Evolutionary conservation across 2,113 vertebrate species (phyloP).

Genomic region (Donacobius atricapilla): DNA sequence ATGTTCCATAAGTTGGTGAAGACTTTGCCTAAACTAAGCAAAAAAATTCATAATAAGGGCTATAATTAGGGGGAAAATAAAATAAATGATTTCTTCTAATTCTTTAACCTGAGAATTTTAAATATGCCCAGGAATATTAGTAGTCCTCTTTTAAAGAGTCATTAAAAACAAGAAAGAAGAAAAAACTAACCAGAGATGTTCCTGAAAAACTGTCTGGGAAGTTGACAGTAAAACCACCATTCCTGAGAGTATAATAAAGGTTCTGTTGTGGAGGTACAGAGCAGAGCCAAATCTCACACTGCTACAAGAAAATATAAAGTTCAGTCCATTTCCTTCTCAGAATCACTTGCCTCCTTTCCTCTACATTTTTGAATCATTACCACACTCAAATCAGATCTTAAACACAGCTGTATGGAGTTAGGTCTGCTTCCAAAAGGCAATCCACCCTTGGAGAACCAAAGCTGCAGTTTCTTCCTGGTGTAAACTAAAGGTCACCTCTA

Average conservation of each 20-base stretch:
- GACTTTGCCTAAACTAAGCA: not conserved
- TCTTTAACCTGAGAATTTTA: not conserved
- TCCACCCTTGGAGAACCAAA: not conserved
- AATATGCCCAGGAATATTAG: not conserved
- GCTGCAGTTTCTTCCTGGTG: not conserved
- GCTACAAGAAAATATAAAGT: constrained; percentile 20
- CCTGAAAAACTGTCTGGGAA: not conserved
- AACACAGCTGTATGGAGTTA: not conserved
- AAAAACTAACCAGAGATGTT: not conserved
- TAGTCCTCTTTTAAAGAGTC: not conserved
- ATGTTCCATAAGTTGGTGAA: not conserved
- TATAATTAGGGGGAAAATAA: not conserved
- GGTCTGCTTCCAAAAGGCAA: not conserved
- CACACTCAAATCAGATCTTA: not conserved
- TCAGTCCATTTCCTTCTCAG: not conserved
- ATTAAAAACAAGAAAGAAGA: not conserved
- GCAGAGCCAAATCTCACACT: constrained; percentile 4
- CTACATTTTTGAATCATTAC: not conserved
- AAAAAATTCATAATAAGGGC: not conserved
- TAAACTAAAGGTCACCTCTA: constrained; percentile 24
- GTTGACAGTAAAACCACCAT: not conserved
- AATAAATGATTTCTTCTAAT: not conserved
- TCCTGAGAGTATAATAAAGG: not conserved
- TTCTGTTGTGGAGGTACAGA: not conserved
- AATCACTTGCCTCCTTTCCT: not conserved